These are phyloP conservation scores for Hippasteria phrygiana DNA, from an alignment of 53 echinoderm and acorn worm genomes.

Conservation along the genomic window DNA sequence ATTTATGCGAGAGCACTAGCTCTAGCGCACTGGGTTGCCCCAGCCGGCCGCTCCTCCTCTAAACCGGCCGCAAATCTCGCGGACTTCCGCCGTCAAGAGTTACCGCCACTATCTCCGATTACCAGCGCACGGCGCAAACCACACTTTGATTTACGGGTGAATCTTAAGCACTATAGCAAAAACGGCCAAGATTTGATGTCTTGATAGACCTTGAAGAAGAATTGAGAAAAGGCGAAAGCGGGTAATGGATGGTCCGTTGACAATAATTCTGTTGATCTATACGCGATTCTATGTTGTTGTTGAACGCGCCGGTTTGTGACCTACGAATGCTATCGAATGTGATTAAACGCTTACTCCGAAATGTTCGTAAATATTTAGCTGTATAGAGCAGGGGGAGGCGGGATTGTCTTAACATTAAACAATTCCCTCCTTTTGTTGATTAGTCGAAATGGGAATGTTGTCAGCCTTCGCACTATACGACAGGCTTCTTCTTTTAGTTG, in stretches of 20 bases:
- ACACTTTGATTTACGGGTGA: background rate
- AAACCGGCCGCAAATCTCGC: background rate
- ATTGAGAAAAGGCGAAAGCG: background rate
- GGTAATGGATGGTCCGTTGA: background rate
- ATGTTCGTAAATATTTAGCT: slow-evolving; percentile 5
- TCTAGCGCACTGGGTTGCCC: background rate
- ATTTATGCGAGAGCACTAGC: background rate
- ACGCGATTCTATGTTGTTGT: background rate
- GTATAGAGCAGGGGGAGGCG: background rate
- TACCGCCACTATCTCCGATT: background rate
- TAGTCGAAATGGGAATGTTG: background rate
- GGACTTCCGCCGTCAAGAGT: background rate
- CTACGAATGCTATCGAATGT: too few species aligned
- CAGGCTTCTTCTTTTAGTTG: too few species aligned
- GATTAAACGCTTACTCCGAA: too few species aligned
- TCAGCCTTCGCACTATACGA: too few species aligned
- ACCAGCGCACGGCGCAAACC: background rate
- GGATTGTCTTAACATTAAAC: background rate
- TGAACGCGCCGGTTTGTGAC: too few species aligned
- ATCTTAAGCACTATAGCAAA: background rate
- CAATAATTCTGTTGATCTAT: background rate
- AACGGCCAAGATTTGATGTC: background rate
- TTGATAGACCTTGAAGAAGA: background rate
- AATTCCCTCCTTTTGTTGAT: background rate
- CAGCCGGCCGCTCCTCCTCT: background rate